These are phyloP conservation scores for Cataglyphis hispanica DNA, from an alignment of 1,140 invertebrate species.

Conservation along the genomic window DNA sequence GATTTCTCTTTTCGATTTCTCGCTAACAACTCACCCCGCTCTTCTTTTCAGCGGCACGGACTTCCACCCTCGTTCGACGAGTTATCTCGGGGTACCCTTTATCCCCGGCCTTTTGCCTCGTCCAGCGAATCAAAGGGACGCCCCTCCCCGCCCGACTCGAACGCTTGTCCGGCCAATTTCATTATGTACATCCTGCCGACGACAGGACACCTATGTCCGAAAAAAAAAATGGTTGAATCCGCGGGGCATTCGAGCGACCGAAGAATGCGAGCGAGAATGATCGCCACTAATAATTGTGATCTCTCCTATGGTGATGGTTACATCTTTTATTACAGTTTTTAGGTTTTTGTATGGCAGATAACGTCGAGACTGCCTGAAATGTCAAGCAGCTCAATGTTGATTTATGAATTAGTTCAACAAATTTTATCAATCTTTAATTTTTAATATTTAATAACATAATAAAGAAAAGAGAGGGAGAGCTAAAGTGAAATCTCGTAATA, in stretches of 20 bases:
- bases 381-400: neutral
- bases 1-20: slow-evolving; percentile 54
- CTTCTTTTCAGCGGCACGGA: slow-evolving; percentile 57
- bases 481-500: neutral
- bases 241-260: slow-evolving; percentile 5
- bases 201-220: slow-evolving; percentile 60
- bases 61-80: slow-evolving; percentile 69
- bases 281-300: slow-evolving; percentile 35
- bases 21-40: slow-evolving; percentile 41
- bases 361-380: neutral
- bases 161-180: slow-evolving; percentile 72
- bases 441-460: neutral
- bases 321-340: neutral
- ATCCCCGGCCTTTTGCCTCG: slow-evolving; percentile 68
- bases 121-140: slow-evolving; percentile 71
- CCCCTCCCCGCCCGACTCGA: slow-evolving; percentile 45
- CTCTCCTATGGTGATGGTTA: neutral
- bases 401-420: neutral
- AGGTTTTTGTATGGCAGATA: neutral
- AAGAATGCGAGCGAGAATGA: slow-evolving; percentile 44
- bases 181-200: slow-evolving; percentile 72
- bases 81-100: slow-evolving; percentile 73
- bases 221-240: slow-evolving; percentile 47
- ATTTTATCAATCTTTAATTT: neutral
- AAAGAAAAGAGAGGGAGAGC: neutral